A percentile compares a stretch with the other conserved stretches of the same genome.
These are phyloP conservation scores for Mythimna ferrago DNA, from an alignment of 2,888 invertebrate species.

Conservation along the genomic window DNA sequence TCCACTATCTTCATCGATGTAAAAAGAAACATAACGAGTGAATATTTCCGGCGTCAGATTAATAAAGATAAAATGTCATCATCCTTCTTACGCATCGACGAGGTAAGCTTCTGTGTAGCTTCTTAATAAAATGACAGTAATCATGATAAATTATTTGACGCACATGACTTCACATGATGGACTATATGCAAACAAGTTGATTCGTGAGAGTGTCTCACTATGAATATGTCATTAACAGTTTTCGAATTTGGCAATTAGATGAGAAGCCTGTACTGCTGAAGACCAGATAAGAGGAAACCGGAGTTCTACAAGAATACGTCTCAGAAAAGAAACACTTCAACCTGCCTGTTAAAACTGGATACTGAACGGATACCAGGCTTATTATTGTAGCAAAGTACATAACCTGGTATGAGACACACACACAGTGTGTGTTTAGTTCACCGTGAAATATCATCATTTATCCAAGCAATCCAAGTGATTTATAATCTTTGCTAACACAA, in stretches of 20 bases:
- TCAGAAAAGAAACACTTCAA: background rate
- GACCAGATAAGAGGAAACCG: background rate
- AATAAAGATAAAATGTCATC: constrained; percentile 33
- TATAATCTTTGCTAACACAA: constrained; percentile 3
- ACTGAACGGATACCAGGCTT: too few species aligned
- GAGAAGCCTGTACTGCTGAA: background rate
- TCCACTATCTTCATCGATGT: background rate
- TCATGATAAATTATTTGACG: constrained; percentile 33
- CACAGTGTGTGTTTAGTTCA: background rate
- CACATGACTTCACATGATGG: background rate
- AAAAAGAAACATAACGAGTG: constrained; percentile 7
- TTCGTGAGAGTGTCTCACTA: background rate
- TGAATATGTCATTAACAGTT: background rate
- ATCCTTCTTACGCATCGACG: constrained; percentile 14
- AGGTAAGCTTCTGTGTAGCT: constrained; percentile 42
- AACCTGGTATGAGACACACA: background rate
- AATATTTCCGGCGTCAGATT: constrained; percentile 42
- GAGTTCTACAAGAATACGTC: background rate
- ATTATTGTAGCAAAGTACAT: background rate
- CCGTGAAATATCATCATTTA: background rate
- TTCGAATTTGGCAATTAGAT: background rate
- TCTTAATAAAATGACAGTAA: constrained; percentile 38
- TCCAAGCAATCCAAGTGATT: background rate
- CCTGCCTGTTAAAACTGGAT: background rate
- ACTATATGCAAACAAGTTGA: constrained; percentile 4